Percentiles rank a stretch among this genome's conserved stretches.
Evolutionary conservation across 2,888 invertebrate species (phyloP).

Genomic region (Campopleginae sp.): DNA sequence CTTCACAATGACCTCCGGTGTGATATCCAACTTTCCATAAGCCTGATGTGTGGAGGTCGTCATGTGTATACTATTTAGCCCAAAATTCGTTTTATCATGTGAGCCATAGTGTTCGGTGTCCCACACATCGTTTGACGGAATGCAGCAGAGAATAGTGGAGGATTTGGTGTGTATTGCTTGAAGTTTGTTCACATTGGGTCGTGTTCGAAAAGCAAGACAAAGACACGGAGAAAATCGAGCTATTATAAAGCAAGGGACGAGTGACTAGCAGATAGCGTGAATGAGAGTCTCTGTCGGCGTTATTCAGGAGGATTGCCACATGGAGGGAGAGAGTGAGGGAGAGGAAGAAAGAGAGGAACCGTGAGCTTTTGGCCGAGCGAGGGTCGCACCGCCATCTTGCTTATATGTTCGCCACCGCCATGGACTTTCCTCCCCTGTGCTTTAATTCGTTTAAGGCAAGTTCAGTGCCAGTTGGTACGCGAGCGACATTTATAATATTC

Average conservation of each 20-base stretch:
- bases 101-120: constrained; percentile 9
- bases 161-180: constrained; percentile 4
- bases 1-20: constrained; percentile 13
- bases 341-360: background rate
- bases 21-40: constrained; percentile 12
- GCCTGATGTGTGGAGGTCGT: background rate
- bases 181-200: constrained; percentile 46
- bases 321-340: background rate
- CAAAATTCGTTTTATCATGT: background rate
- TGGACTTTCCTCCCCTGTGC: constrained; percentile 56
- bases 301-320: constrained; percentile 19
- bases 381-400: constrained; percentile 47
- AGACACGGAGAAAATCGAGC: background rate
- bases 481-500: constrained; percentile 70
- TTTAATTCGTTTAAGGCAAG: constrained; percentile 76
- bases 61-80: background rate
- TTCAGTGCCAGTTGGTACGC: constrained; percentile 75
- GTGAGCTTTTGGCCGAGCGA: constrained; percentile 48
- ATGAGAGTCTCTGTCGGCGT: constrained; percentile 4
- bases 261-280: constrained; percentile 33
- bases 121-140: background rate
- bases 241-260: constrained; percentile 23
- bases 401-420: constrained; percentile 29
- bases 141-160: too few species aligned
- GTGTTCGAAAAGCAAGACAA: constrained; percentile 42